A percentile compares a stretch with the other conserved stretches of the same genome.
phyloP scores from a whole-genome alignment of 1,140 invertebrate genomes.

The Danaus melanippus region DNA sequence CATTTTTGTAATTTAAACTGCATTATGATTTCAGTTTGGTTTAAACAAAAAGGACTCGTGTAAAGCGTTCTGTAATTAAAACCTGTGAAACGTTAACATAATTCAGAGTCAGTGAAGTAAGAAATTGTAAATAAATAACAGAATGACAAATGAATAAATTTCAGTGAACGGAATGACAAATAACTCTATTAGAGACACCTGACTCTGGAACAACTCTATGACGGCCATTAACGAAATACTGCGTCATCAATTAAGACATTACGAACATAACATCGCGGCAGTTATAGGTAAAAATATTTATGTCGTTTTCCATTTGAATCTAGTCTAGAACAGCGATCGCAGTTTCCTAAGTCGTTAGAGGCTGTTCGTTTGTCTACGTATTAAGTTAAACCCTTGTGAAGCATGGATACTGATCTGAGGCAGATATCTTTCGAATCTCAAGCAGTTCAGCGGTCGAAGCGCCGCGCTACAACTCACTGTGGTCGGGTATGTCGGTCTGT shows the following conservation, averaged over 20 bases:
- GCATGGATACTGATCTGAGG: constrained; percentile 13
- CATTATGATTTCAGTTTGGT: too few species aligned
- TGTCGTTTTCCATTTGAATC: too few species aligned
- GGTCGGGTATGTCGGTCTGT: too few species aligned
- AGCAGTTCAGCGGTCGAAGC: too few species aligned
- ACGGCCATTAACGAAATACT: constrained; percentile 33
- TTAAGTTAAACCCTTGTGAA: constrained; percentile 1
- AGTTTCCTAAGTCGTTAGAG: too few species aligned
- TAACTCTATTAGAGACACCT: constrained; percentile 58
- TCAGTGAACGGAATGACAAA: constrained; percentile 52
- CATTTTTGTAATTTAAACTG: too few species aligned
- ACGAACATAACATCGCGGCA: constrained; percentile 9
- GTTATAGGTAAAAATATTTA: too few species aligned
- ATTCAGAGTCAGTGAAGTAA: constrained; percentile 29
- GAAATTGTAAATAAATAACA: constrained; percentile 54
- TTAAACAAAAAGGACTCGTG: too few species aligned
- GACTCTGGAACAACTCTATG: constrained; percentile 36
- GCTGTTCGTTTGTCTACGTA: too few species aligned
- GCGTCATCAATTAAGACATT: constrained; percentile 3
- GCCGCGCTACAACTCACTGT: neutral
- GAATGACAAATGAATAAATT: constrained; percentile 53
- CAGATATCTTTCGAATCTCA: too few species aligned
- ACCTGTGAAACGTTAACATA: constrained; percentile 18
- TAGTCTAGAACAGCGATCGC: too few species aligned
- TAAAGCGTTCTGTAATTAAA: constrained; percentile 8